Base-by-base conservation (phyloP, 2,797 vertebrate species). In the Cygnus olor region DNA sequence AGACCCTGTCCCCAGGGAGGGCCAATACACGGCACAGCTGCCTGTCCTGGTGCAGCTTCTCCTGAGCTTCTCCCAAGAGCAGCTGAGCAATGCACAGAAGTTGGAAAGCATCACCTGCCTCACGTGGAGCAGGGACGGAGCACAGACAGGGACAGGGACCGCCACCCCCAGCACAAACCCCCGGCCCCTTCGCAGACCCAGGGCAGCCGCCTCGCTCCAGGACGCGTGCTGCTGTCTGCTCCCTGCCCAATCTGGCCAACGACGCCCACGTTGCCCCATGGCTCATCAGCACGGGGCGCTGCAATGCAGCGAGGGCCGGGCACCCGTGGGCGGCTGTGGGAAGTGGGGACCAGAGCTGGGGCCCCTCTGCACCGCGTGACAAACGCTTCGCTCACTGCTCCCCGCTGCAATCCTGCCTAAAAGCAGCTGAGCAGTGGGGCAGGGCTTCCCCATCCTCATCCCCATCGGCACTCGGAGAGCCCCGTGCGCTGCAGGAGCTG, bases 101-200 rank as follows among this genome's bases (percentile, higher is more conserved):
- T 90, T 15, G 14, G 22, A 54, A 38, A 57, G 57, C 44, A 11
- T 40, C 40, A 27, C 12, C 51, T 0, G 1, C 53, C 47, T 36
- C 61, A n/a, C 0, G 0, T 27, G 2, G 2, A 83, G 24, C 0
- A 0, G 64, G 56, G 42, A 70, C 0, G 4, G 18, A 51, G 70
- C 49, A 2, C 40, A 10, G 65, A 28, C 4, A 28, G 56, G 38
- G 18, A 71, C 13, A 2, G 12, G 40, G 22, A 65, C 36, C 11
- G 15, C 18, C 38, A 54, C 47, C n/a, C 69, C 10, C 25, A 2
- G 1, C 45, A 19, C 18, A 45, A 44, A 51, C 8, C 7, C 27
- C 15, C 17, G 5, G 20, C 18, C 42, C 21, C 32, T n/a, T 34
- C 3, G 3, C 2, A 1, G 0, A 1, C 28, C 54, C 14, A 1